phyloP scores from a whole-genome alignment of 2,888 invertebrate genomes.

The Buathra laborator region DNA sequence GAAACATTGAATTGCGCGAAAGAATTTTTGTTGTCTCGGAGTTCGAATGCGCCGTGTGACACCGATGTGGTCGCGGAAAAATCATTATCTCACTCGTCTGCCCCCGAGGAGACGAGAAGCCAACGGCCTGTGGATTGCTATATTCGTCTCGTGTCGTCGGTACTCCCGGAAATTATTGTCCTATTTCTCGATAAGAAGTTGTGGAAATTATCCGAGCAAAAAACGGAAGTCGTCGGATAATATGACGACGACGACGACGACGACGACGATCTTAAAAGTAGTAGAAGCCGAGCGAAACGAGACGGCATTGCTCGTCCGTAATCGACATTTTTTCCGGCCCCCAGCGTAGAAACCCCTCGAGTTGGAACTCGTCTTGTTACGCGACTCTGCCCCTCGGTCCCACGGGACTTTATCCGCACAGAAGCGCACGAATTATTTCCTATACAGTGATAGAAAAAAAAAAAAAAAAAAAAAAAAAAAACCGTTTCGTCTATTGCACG shows the following conservation, averaged over 20 bases:
- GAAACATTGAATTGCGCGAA: no score
- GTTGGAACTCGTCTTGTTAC: constrained; percentile 25
- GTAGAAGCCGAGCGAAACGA: constrained; percentile 10
- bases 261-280: constrained; percentile 35
- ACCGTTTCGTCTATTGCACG: constrained; percentile 29
- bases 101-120: constrained; percentile 23
- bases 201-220: constrained; percentile 53
- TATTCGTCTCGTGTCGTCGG: constrained; percentile 14
- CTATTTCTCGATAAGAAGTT: constrained; percentile 35
- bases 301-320: constrained; percentile 38
- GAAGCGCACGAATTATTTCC: constrained; percentile 52
- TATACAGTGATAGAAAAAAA: not conserved
- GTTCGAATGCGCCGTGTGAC: not conserved
- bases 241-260: constrained; percentile 38
- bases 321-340: constrained; percentile 4
- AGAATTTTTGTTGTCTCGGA: not conserved
- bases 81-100: constrained; percentile 51
- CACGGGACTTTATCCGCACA: constrained; percentile 47
- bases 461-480: constrained; percentile 35
- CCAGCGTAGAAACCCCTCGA: constrained; percentile 4
- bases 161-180: constrained; percentile 59
- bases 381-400: constrained; percentile 44
- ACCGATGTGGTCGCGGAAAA: constrained; percentile 27
- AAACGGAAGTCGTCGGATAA: constrained; percentile 54
- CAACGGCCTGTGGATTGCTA: constrained; percentile 50